Evolutionary conservation across 1,140 invertebrate species (phyloP), one percentile per base, ranked within the genome.

Genomic region (Leguminivora glycinivorella): DNA sequence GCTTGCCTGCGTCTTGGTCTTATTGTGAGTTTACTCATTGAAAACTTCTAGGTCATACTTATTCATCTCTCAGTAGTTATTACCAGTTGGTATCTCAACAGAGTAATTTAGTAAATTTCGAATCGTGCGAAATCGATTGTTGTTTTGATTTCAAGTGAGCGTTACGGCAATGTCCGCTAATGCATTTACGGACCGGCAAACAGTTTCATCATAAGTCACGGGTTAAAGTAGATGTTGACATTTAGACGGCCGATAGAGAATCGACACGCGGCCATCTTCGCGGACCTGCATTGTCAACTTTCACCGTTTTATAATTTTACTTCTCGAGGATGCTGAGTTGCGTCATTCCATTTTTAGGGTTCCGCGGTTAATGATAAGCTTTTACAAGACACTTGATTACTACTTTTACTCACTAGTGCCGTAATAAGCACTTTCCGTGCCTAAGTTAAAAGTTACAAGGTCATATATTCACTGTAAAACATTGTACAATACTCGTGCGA

Each of bases 221-320:
- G 31, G 10, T 24, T 70, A 68, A 40, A 67, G 74, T 58, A 19
- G 17, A 29, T 63, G 74, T 70, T 81, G 75, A 78, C 73, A 81
- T 82, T 78, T 74, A 72, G 60, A 83, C 68, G 70, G 72, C 56
- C 71, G 63, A 77, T 78, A 78, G 70, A 76, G 72, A 38, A 72
- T 72, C 56, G 70, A 58, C 38, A 26, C 38, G 38, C 75, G 75
- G 72, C 38, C 58, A 74, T 70, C 47, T 74, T 29, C 22, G 34
- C 56, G 70, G 70, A 68, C 70, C 70, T 67, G n/a, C 72, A 77
- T 58, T 43, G 69, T 83, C 82, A 87, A 85, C 85, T 87, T 87
- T 87, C 85, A 87, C 85, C 79, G 68, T 84, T 87, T 87, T 80
- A 83, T 81, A 76, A 78, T 75, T 84, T 79, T 77, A 75, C 80